These are phyloP conservation scores for Cataglyphis hispanica DNA, from an alignment of 1,140 invertebrate genomes.

Conservation along the genomic window DNA sequence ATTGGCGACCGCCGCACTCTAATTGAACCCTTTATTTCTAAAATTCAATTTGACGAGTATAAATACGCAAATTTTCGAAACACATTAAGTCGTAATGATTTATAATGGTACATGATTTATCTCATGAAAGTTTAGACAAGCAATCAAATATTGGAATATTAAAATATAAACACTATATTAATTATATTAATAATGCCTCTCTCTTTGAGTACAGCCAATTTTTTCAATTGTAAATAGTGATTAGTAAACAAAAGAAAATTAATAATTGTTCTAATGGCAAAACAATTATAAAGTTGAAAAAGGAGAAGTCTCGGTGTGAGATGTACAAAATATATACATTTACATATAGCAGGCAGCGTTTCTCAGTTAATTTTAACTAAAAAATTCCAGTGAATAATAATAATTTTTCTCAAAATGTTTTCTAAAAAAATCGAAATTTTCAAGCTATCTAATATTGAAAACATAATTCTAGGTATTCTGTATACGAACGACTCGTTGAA, in stretches of 20 bases:
- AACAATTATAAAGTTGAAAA: neutral
- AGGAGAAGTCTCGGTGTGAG: neutral
- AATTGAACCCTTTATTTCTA: constrained; percentile 48
- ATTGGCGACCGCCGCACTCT: constrained; percentile 28
- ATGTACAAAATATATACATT: neutral
- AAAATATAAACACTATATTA: neutral
- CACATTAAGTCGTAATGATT: neutral
- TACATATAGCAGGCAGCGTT: neutral
- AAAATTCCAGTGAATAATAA: neutral
- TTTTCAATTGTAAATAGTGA: neutral
- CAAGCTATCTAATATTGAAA: neutral
- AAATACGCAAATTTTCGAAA: neutral
- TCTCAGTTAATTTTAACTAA: neutral
- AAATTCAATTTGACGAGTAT: neutral
- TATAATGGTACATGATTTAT: neutral
- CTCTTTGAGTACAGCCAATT: neutral
- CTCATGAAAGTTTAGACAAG: neutral
- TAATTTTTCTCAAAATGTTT: neutral
- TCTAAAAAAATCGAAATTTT: neutral
- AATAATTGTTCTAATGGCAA: neutral
- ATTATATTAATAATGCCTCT: neutral
- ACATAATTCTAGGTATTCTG: neutral
- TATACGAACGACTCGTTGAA: neutral
- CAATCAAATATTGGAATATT: neutral
- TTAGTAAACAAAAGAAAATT: neutral